Conservation (phyloP, 2,797 vertebrate species). For the Lagocephalus sceleratus region DNA sequence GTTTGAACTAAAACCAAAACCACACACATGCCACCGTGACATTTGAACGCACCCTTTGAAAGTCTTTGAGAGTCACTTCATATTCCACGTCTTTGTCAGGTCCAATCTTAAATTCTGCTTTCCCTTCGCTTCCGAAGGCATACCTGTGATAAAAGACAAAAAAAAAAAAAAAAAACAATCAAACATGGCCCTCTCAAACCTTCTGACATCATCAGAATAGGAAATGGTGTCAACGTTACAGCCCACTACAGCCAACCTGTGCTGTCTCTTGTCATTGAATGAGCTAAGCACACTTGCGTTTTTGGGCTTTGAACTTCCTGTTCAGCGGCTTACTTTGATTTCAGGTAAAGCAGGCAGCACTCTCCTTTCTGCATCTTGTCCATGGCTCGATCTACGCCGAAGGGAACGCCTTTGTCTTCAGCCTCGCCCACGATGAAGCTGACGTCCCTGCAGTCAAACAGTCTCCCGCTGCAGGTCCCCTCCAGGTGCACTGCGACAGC, state of each 20-base stretch:
- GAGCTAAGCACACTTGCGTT: no score
- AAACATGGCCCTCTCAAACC: no score
- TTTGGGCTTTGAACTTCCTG: background rate
- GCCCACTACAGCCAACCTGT: no score
- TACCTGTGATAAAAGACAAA: constrained; percentile 74
- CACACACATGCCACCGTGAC: background rate
- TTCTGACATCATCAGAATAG: no score
- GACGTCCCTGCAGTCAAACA: constrained; percentile 88
- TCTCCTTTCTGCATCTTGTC: constrained; percentile 97
- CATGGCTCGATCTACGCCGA: constrained; percentile 93
- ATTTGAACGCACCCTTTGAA: constrained; percentile 83
- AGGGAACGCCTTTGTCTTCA: constrained; percentile 87
- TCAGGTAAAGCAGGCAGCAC: constrained; percentile 85
- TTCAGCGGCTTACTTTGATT: constrained; percentile 79
- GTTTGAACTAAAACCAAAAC: background rate
- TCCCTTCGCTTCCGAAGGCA: constrained; percentile 89
- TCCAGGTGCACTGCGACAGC: constrained; percentile 84
- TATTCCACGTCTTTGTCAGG: constrained; percentile 87
- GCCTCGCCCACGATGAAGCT: constrained; percentile 88
- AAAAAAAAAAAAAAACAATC: no score
- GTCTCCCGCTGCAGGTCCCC: constrained; percentile 77
- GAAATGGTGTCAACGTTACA: no score
- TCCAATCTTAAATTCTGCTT: constrained; percentile 83
- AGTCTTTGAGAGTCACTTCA: constrained; percentile 91
- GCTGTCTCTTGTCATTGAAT: no score